These are phyloP conservation scores for Darevskia mixta DNA, from an alignment of 2,797 vertebrate genomes.

Conservation along the genomic window DNA sequence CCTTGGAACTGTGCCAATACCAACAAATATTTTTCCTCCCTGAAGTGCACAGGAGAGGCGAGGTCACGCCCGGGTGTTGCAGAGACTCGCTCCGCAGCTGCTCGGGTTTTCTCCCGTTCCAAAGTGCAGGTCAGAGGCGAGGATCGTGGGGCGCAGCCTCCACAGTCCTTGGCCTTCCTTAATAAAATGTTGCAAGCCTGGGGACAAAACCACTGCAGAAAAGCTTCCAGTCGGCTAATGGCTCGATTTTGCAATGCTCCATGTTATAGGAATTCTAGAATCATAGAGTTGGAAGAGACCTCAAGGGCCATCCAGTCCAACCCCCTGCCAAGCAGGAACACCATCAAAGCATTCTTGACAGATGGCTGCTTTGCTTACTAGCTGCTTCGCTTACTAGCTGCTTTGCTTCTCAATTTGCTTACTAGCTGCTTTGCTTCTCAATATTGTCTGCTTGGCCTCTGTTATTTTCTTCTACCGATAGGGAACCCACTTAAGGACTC, in stretches of 20 bases:
- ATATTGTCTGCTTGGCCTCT: no score
- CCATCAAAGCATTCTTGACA: no score
- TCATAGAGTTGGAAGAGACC: no score
- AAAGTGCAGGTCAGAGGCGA: neutral
- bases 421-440: no score
- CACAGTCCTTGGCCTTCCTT: neutral
- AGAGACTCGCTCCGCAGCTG: neutral
- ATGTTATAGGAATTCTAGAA: no score
- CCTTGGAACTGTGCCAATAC: neutral
- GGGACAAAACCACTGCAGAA: neutral
- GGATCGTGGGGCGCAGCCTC: neutral
- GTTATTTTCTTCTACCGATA: no score
- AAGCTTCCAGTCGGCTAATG: neutral
- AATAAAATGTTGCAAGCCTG: neutral
- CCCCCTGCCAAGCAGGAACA: no score
- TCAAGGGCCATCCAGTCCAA: no score
- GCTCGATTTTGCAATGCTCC: neutral
- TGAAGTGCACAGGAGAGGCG: neutral
- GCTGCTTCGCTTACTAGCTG: no score
- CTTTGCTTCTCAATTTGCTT: no score
- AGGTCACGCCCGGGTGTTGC: neutral
- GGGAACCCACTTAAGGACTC: no score
- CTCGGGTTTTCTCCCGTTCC: neutral
- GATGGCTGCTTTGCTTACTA: no score
- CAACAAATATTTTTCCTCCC: neutral